Conservation (phyloP, 2,797 vertebrate species). For the Chloroceryle amazona region DNA sequence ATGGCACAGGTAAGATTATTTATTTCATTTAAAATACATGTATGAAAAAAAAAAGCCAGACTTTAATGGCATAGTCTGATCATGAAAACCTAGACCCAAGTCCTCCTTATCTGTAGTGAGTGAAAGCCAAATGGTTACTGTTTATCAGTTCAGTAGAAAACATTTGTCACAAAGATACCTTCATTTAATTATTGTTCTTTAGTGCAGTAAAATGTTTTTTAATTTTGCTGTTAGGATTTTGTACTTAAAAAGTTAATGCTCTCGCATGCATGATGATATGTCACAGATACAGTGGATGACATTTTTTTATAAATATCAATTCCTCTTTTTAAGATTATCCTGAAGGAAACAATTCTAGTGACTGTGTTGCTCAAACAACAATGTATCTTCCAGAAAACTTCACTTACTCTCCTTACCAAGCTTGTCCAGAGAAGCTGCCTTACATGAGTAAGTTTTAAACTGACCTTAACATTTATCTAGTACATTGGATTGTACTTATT, state of each 20-base stretch:
- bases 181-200: background rate
- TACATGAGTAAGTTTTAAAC: conserved; percentile 92
- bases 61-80: background rate
- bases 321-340: conserved; percentile 89
- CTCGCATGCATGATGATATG: background rate
- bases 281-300: background rate
- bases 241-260: background rate
- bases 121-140: background rate
- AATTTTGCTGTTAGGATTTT: background rate
- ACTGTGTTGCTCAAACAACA: conserved; percentile 91
- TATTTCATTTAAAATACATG: background rate
- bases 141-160: background rate
- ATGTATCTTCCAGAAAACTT: conserved; percentile 97
- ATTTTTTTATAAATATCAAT: conserved; percentile 12
- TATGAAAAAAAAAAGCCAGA: background rate
- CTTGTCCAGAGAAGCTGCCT: conserved; percentile 96
- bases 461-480: background rate
- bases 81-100: background rate
- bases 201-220: background rate
- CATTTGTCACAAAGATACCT: background rate
- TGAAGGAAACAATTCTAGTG: conserved; percentile 94
- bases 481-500: background rate
- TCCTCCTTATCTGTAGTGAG: background rate
- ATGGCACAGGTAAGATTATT: conserved; percentile 90
- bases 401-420: conserved; percentile 91